Conservation (phyloP, 2,888 invertebrate species). For the Lymantria dispar region DNA sequence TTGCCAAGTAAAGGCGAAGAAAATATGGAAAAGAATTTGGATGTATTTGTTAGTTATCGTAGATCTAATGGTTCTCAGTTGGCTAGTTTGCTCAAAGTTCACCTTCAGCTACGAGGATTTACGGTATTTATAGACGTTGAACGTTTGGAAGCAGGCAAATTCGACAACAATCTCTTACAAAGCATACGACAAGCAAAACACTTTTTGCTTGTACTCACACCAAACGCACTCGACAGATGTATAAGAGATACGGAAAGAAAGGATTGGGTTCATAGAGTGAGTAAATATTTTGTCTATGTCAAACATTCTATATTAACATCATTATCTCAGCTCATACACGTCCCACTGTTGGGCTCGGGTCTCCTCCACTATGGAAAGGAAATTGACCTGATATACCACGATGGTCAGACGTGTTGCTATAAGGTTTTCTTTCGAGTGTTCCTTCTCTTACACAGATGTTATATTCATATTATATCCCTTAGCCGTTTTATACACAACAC, state of each 20-base stretch:
- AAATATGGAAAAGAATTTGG: slow-evolving; percentile 93
- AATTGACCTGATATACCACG: no score
- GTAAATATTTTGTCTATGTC: slow-evolving; percentile 37
- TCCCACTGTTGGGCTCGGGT: no score
- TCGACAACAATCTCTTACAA: slow-evolving; percentile 98
- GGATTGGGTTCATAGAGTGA: slow-evolving; percentile 99
- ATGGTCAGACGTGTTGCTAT: no score
- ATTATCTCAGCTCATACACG: no score
- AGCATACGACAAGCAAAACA: slow-evolving; percentile 98
- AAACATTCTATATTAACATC: no score
- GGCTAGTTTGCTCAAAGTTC: slow-evolving; percentile 97
- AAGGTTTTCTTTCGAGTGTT: no score
- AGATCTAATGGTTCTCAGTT: slow-evolving; percentile 98
- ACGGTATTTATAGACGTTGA: slow-evolving; percentile 99
- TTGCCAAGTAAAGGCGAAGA: slow-evolving; percentile 87
- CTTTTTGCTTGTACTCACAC: slow-evolving; percentile 97
- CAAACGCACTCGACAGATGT: slow-evolving; percentile 96
- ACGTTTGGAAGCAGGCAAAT: slow-evolving; percentile 98
- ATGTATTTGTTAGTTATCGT: slow-evolving; percentile 99
- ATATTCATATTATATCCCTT: no score
- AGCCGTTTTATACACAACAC: no score
- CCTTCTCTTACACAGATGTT: no score
- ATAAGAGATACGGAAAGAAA: slow-evolving; percentile 95
- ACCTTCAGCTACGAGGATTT: slow-evolving; percentile 96
- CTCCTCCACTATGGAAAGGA: no score